Evolutionary conservation across 2,797 vertebrate species (phyloP).

Genomic region (Valencia hispanica): DNA sequence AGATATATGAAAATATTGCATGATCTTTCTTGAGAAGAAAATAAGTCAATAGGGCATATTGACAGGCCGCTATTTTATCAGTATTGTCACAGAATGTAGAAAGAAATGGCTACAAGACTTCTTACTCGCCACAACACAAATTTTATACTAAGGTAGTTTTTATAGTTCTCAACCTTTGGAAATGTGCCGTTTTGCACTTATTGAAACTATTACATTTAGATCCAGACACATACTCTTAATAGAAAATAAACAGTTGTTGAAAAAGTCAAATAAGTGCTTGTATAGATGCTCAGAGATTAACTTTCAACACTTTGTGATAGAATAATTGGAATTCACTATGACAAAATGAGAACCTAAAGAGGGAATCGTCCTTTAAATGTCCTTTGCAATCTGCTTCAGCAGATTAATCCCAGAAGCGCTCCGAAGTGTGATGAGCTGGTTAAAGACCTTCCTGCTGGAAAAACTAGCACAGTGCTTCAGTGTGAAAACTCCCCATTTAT

Average conservation of each 20-base stretch:
- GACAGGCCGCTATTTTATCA: background rate
- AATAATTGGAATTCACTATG: background rate
- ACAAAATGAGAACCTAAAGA: background rate
- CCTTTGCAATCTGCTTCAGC: slow-evolving; percentile 27
- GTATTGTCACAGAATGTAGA: background rate
- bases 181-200: background rate
- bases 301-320: background rate
- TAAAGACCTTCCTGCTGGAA: slow-evolving; percentile 60
- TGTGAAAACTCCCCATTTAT: slow-evolving; percentile 10
- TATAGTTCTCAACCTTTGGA: background rate
- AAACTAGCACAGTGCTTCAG: slow-evolving; percentile 26
- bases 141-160: background rate
- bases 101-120: background rate
- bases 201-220: background rate
- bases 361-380: slow-evolving; percentile 20
- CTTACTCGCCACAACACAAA: background rate
- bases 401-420: slow-evolving; percentile 28
- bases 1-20: background rate
- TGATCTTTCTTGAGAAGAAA: background rate
- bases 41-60: background rate
- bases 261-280: background rate
- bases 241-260: background rate
- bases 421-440: slow-evolving; percentile 35
- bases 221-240: background rate
- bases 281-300: background rate